Conservation (phyloP, 2,797 vertebrate species). For the Iguana delicatissima region DNA sequence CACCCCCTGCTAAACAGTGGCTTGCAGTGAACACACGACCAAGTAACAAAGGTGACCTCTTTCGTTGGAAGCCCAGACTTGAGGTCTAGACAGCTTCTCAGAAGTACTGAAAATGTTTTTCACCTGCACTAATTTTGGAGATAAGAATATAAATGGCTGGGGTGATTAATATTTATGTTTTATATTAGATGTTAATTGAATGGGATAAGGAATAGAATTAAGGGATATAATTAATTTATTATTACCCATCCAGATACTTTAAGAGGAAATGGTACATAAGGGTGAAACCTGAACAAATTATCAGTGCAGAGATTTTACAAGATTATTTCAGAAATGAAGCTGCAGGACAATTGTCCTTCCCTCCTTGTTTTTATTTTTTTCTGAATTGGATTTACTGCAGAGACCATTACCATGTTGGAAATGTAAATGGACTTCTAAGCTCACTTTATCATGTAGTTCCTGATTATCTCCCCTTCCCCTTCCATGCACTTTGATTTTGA, state of each 20-base stretch:
- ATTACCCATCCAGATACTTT: neutral
- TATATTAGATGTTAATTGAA: neutral
- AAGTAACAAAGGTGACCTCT: neutral
- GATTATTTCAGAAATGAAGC: neutral
- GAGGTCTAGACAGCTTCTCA: neutral
- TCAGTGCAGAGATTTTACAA: neutral
- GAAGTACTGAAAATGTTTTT: neutral
- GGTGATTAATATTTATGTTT: neutral
- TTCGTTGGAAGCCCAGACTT: neutral
- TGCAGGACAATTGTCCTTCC: slow-evolving; percentile 8
- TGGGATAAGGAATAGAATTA: neutral
- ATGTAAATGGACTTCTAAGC: slow-evolving; percentile 65
- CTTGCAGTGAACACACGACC: neutral
- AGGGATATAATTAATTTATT: neutral
- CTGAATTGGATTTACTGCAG: slow-evolving; percentile 28
- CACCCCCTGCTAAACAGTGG: neutral
- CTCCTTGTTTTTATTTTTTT: slow-evolving; percentile 51
- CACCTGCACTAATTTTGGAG: neutral
- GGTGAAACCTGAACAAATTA: neutral
- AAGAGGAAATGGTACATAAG: neutral
- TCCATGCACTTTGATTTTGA: slow-evolving; percentile 58
- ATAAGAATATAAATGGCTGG: neutral
- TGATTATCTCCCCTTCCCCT: slow-evolving; percentile 43
- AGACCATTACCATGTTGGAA: slow-evolving; percentile 50
- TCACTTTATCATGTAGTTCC: slow-evolving; percentile 44